Conservation (phyloP, 1,140 invertebrate genomes). For the Mylabris phalerata region DNA sequence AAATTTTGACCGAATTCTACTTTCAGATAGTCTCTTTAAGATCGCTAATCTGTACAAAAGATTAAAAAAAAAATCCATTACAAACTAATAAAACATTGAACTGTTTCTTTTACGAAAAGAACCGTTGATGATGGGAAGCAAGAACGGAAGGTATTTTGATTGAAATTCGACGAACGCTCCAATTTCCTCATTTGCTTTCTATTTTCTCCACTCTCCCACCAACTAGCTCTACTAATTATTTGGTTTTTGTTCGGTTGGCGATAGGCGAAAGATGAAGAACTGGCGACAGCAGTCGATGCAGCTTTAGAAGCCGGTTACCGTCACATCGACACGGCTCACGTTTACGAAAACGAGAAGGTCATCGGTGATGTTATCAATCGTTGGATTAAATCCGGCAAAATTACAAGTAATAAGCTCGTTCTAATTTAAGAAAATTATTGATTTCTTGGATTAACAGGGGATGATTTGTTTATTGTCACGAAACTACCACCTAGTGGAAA, state of each 20-base stretch:
- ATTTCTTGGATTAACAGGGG: slow-evolving; percentile 40
- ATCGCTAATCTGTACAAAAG: too few relatives aligned
- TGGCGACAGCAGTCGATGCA: slow-evolving; percentile 58
- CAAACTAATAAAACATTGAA: too few relatives aligned
- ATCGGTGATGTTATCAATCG: slow-evolving; percentile 69
- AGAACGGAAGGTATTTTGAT: too few relatives aligned
- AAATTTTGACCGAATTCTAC: too few relatives aligned
- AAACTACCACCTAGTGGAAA: slow-evolving; percentile 56
- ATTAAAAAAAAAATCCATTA: too few relatives aligned
- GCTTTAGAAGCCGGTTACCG: slow-evolving; percentile 63
- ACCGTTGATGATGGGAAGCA: too few relatives aligned
- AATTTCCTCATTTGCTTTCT: too few relatives aligned
- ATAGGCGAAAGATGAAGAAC: slow-evolving; percentile 61
- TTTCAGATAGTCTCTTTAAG: too few relatives aligned
- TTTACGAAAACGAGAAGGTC: slow-evolving; percentile 73
- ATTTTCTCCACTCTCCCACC: background rate
- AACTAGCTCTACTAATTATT: slow-evolving; percentile 4
- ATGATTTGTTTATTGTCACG: slow-evolving; percentile 76
- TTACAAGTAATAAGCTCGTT: slow-evolving; percentile 43
- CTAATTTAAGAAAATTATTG: background rate
- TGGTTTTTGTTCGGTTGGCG: slow-evolving; percentile 23
- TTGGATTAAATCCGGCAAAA: slow-evolving; percentile 62
- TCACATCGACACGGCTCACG: slow-evolving; percentile 75
- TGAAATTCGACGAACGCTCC: too few relatives aligned
- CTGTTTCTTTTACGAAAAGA: too few relatives aligned